Evolutionary conservation across 2,888 invertebrate species (phyloP).

Genomic region (Phasia obesa): DNA sequence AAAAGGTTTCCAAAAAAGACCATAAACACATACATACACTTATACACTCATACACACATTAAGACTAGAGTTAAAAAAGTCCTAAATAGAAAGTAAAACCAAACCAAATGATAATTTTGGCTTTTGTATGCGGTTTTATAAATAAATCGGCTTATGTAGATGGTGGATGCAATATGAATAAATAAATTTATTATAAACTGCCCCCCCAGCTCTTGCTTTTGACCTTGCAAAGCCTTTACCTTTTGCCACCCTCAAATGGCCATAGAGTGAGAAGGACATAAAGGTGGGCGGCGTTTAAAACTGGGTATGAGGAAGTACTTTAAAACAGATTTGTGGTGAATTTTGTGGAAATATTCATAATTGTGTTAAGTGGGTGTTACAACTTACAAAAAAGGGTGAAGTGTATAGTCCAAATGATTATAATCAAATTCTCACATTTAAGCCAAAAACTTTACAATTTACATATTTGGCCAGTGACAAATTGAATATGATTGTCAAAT

Average conservation of each 20-base stretch:
- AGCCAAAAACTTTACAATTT: conserved; percentile 15
- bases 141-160: conserved; percentile 69
- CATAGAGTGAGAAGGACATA: not conserved
- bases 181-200: conserved; percentile 62
- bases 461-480: conserved; percentile 57
- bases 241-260: not conserved
- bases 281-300: not conserved
- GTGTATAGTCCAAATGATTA: not conserved
- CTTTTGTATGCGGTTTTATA: conserved; percentile 69
- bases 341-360: conserved; percentile 72
- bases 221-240: not conserved
- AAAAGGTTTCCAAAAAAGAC: conserved; percentile 39
- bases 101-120: conserved; percentile 68
- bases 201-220: not conserved
- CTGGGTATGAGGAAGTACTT: conserved; percentile 15
- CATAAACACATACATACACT: not conserved
- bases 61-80: not conserved
- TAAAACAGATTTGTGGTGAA: conserved; percentile 63
- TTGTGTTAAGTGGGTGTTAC: conserved; percentile 69
- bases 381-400: conserved; percentile 18
- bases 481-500: conserved; percentile 62
- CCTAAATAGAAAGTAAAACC: conserved; percentile 61
- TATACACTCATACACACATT: not conserved
- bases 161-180: conserved; percentile 65
- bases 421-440: conserved; percentile 1